Evolutionary conservation across 2,888 invertebrate species (phyloP), one percentile per base, ranked within the genome.

Genomic region (Drosophila prostipennis): DNA sequence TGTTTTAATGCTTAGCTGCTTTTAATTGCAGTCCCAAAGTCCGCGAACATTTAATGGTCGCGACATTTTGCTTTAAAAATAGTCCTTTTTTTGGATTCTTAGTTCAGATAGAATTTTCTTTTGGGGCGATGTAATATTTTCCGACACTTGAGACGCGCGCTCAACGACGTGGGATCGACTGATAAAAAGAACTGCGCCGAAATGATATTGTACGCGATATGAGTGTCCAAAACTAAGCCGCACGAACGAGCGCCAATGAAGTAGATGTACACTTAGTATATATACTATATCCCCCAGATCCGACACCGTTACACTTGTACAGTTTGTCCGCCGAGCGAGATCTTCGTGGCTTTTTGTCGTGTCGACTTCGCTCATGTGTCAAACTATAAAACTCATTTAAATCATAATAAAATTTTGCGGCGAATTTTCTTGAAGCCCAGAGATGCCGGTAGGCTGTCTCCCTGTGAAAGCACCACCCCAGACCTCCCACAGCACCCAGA

Each of bases 101-200:
- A 10, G 14, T 37, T 26, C 1, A 3, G 19, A 11, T 32, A 1
- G 29, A 34, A 26, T 39, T 45, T 36, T 29, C 36, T 59, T 64
- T 64, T 48, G 56, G 56, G 43, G 54, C 58, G 61, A 74, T 42
- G 36, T 52, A 26, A 11, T 54, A 60, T 81, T 77, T 61, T 76
- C 73, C 87, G 82, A 78, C 79, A 85, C 72, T 79, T 78, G 58
- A 71, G 60, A 60, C 64, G 71, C 86, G 73, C 74, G 74, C 55
- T 53, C 74, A 68, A 77, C 82, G 74, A 52, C 40, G 76, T 71
- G 63, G 73, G 78, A 87, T 78, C 76, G 78, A 83, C 82, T 83
- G 82, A 87, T 83, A 87, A 78, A 87, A 83, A 82, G 82, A 87
- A 87, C 86, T 83, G 82, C 82, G 82, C 86, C 76, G 74, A 79